Conservation (phyloP, 2,888 invertebrate genomes). For the Lucinisca nassula region DNA sequence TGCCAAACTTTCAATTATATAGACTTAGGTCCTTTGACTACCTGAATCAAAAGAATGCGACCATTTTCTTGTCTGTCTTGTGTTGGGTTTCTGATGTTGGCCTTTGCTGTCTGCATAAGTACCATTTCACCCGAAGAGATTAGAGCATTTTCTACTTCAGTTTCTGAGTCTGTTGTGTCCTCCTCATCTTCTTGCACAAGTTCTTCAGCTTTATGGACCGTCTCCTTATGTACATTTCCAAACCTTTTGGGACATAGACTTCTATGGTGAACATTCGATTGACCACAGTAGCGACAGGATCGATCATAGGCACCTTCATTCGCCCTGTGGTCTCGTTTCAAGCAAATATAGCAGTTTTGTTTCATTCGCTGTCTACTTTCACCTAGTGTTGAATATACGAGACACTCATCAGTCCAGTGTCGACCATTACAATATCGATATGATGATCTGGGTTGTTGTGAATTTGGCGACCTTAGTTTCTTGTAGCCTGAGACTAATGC, state of each 20-base stretch:
- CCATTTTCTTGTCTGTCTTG: neutral
- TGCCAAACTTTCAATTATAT: conserved; percentile 21
- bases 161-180: neutral
- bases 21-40: conserved; percentile 38
- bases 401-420: conserved; percentile 49
- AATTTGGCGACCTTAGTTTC: too few species aligned
- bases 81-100: conserved; percentile 17
- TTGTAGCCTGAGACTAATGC: neutral
- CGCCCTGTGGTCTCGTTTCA: conserved; percentile 4
- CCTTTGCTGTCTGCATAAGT: conserved; percentile 32
- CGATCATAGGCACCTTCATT: conserved; percentile 19
- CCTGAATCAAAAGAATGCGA: conserved; percentile 29
- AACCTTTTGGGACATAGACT: neutral
- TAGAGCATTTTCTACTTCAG: conserved; percentile 40
- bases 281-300: conserved; percentile 32
- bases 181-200: neutral
- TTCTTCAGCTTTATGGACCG: neutral
- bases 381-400: conserved; percentile 18
- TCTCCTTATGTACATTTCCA: neutral
- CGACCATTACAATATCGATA: neutral
- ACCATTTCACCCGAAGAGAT: conserved; percentile 36
- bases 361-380: conserved; percentile 28
- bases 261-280: conserved; percentile 25
- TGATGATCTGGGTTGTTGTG: neutral
- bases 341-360: conserved; percentile 31